Base-by-base conservation (phyloP, 2,797 vertebrate genomes). In the Sebastes baramenuke region DNA sequence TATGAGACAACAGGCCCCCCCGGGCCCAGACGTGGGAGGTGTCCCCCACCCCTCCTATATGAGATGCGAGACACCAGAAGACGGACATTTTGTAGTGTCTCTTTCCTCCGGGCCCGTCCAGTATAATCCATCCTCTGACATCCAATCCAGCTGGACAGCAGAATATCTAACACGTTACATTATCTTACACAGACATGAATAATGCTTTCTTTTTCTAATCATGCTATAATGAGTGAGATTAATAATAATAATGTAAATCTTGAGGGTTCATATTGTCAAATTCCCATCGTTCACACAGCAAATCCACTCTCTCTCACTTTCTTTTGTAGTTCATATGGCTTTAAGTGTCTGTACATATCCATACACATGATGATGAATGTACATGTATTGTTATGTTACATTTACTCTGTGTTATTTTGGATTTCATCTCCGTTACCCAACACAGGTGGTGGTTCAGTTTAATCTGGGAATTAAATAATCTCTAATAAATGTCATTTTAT, bases 281-380 rank as follows among this genome's bases (percentile, higher is more conserved):
- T 64, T 29, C 9, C 2, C 2, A 9, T 72, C 75, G 64, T 13
- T 69, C 29, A 59, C 56, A 65, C 72, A 75, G 25, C 30, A 79
- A 42, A 56, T 46, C 22, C 77, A 42, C 38, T 12, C 56, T 13
- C 30, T 9, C 68, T 8, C 10, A 3, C 49, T 16, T 55, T 13
- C 18, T 85, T 65, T 55, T 60, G 60, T 68, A 42, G 81, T 82
- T 74, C 81, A 69, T 86, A 87, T 75, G 87, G 89, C 74, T 94
- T 84, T 0, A 32, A 88, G 62, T 13, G 73, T 75, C 71, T 82
- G 27, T 18, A 80, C 52, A 67, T 32, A 54, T 77, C 16, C 42
- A 42, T 42, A 79, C 61, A 30, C 9, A 46, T 46, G 16, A 72
- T 29, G 22, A 58, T 20, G 46, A 20, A 20, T 46, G 16, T 46